These are phyloP conservation scores for Aporrectodea caliginosa DNA, from an alignment of 1,140 invertebrate genomes.

Conservation along the genomic window DNA sequence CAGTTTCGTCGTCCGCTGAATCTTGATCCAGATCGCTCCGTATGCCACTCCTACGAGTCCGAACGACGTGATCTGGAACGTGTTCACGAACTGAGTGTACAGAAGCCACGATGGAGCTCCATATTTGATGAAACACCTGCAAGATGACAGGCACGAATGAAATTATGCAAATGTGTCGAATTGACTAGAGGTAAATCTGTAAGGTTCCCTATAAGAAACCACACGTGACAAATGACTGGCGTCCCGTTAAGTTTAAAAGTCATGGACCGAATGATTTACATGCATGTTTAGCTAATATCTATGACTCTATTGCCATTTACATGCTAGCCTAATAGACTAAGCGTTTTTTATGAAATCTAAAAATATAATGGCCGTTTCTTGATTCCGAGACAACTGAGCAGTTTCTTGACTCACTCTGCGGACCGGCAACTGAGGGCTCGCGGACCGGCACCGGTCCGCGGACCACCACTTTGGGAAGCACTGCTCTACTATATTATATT, in stretches of 20 bases:
- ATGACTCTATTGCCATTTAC: neutral
- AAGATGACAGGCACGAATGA: too few relatives aligned
- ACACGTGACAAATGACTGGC: neutral
- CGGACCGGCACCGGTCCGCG: neutral
- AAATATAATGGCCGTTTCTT: too few relatives aligned
- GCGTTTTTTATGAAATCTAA: too few relatives aligned
- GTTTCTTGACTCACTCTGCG: neutral
- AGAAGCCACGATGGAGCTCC: neutral
- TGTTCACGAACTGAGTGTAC: neutral
- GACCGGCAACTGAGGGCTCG: neutral
- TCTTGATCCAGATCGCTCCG: neutral
- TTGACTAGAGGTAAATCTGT: neutral
- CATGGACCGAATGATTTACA: neutral
- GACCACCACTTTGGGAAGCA: neutral
- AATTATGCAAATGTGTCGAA: too few relatives aligned
- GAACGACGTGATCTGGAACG: neutral
- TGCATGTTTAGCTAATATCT: neutral
- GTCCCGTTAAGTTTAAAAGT: neutral
- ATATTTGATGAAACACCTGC: neutral
- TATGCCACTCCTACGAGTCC: neutral
- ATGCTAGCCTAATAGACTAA: too few relatives aligned
- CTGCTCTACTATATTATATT: neutral
- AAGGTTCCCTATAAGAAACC: neutral
- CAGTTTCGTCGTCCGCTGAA: neutral
- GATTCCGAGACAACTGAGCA: too few relatives aligned